Percentiles rank a stretch among this genome's conserved stretches.
phyloP scores from a whole-genome alignment of 2,888 invertebrate species.

The Metallyticus violacea region DNA sequence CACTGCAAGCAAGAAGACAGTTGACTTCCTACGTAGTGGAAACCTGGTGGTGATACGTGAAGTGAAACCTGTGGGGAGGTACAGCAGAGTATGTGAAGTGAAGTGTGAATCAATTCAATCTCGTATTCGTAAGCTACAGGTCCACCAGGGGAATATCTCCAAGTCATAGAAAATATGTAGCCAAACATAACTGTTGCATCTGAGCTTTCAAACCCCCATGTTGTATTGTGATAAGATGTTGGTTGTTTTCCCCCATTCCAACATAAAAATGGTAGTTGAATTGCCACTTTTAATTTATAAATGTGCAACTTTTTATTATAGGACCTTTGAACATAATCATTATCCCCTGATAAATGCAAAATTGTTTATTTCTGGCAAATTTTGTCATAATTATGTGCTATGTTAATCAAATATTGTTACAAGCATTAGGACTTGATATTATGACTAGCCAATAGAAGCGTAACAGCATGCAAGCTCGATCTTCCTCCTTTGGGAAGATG shows the following conservation, averaged over 20 bases:
- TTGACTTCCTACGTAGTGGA: conserved; percentile 49
- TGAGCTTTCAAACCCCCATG: neutral
- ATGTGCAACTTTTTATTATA: neutral
- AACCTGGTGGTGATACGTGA: conserved; percentile 51
- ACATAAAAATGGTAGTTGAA: neutral
- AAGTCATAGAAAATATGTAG: neutral
- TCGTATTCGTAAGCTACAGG: conserved; percentile 48
- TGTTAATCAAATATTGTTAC: neutral
- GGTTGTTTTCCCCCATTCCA: neutral
- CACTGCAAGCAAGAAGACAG: conserved; percentile 18
- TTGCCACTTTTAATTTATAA: neutral
- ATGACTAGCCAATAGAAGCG: neutral
- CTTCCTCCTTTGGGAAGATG: neutral
- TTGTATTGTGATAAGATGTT: neutral
- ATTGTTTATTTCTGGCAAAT: neutral
- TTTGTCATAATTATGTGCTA: too few species aligned
- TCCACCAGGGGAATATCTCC: conserved; percentile 37
- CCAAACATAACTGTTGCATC: neutral
- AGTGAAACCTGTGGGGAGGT: conserved; percentile 46
- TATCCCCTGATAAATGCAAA: neutral
- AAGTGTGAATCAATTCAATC: conserved; percentile 52
- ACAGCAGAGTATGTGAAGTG: conserved; percentile 50
- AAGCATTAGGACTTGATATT: neutral
- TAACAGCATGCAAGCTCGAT: neutral
- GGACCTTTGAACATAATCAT: neutral